Evolutionary conservation across 2,113 vertebrate genomes (phyloP).

Genomic region (Nematolebias whitei): DNA sequence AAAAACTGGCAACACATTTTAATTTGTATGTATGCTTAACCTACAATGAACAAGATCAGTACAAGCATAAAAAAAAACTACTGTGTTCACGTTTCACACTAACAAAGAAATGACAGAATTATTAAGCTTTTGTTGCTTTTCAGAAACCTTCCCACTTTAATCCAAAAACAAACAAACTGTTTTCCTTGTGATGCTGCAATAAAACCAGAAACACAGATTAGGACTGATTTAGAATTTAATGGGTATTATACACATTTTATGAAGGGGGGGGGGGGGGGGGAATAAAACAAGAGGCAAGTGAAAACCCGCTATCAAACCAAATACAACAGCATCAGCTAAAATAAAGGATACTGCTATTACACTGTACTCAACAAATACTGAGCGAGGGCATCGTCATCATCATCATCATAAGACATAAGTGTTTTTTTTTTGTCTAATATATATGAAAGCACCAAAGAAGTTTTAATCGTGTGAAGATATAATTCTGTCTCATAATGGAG

Average conservation of each 20-base stretch:
- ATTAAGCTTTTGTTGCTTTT: no score
- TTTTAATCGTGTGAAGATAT: conserved; percentile 57
- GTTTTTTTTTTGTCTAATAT: conserved; percentile 69
- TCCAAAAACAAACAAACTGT: no score
- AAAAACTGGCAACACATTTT: no score
- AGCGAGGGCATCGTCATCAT: conserved; percentile 72
- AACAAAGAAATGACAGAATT: no score
- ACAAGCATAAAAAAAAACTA: no score
- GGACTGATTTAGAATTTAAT: conserved; percentile 79
- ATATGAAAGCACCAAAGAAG: conserved; percentile 54
- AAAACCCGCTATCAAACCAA: conserved; percentile 77
- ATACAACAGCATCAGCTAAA: conserved; percentile 75
- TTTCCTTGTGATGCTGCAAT: neutral
- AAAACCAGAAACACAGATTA: conserved; percentile 8
- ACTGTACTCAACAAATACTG: conserved; percentile 77
- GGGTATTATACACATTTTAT: conserved; percentile 77
- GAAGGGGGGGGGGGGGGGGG: no score
- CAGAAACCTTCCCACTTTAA: no score
- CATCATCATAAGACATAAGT: conserved; percentile 76
- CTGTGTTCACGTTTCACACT: no score
- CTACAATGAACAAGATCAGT: no score
- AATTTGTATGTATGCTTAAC: no score
- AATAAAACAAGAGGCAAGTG: conserved; percentile 74
- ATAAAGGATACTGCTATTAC: conserved; percentile 76
- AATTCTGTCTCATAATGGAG: conserved; percentile 46